Base-by-base conservation (phyloP, 2,113 vertebrate species). In the Hymenochirus boettgeri region DNA sequence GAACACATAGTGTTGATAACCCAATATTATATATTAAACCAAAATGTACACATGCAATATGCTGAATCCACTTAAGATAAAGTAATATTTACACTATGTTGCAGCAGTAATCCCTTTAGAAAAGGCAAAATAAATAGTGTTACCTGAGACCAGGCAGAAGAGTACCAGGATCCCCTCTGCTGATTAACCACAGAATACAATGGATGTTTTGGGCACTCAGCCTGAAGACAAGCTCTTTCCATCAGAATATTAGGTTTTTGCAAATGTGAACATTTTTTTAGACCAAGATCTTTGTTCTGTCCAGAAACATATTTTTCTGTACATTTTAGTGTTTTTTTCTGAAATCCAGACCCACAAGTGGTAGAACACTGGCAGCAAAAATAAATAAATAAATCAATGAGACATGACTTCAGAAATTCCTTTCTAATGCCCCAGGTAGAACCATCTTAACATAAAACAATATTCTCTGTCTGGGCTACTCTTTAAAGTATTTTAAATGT, bases 101-200 rank as follows among this genome's bases (percentile, higher is more conserved):
- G n/a, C n/a, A n/a, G n/a, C n/a, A n/a, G n/a, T n/a, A n/a, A n/a
- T n/a, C n/a, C n/a, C n/a, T n/a, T n/a, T 9, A 7, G 7, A 48
- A 7, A 17, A 42, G 10, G 6, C 5, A 18, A n/a, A 18, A 11
- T 3, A 51, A 12, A 25, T 13, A 17, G 12, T 9, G 50, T 17
- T 77, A 90, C 93, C 89, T 90, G 89, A 70, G 91, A 91, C 93
- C 93, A 95, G 45, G 89, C 76, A 1, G 88, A 89, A 2, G 84
- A 71, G 50, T 85, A 82, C 93, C 93, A 95, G 61, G 80, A 67
- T 10, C 85, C 76, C 45, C 23, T 47, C 10, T 33, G 15, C n/a
- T 72, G 71, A 13, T 61, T 72, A 21, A 62, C 2, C 13, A 45
- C 71, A 6, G 62, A 39, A 21, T 3, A 50, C 3, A 9, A 42